These are phyloP conservation scores for Gambusia yucatana DNA, from an alignment of 2,797 vertebrate genomes.

Conservation along the genomic window DNA sequence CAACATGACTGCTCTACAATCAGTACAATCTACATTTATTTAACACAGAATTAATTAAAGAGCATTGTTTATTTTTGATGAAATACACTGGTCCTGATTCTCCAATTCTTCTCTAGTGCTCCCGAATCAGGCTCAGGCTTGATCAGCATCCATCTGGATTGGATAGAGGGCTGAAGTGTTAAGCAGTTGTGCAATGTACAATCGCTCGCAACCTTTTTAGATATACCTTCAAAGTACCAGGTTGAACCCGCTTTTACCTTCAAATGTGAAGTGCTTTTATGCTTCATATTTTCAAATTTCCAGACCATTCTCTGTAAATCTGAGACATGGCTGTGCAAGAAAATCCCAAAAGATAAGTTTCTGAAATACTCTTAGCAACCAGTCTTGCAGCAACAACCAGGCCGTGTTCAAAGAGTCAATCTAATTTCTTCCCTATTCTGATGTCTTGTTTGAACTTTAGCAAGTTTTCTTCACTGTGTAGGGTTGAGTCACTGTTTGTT, in stretches of 20 bases:
- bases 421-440: background rate
- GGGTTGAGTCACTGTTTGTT: background rate
- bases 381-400: background rate
- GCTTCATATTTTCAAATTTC: background rate
- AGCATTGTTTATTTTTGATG: conserved; percentile 80
- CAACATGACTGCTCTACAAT: conserved; percentile 54
- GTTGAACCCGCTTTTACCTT: background rate
- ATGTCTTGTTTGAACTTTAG: background rate
- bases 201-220: background rate
- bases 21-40: conserved; percentile 79
- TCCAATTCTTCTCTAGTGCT: conserved; percentile 49
- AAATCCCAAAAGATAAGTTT: background rate
- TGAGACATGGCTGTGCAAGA: background rate
- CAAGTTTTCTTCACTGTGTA: no score
- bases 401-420: background rate
- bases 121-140: conserved; percentile 62
- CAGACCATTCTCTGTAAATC: background rate
- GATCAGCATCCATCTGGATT: conserved; percentile 75
- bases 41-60: conserved; percentile 83
- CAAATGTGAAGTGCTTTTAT: background rate
- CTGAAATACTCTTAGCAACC: background rate
- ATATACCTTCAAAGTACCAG: background rate
- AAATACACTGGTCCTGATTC: conserved; percentile 70
- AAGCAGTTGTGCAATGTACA: conserved; percentile 10
- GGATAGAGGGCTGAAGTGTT: conserved; percentile 29